Conservation (phyloP, 2,113 vertebrate genomes). For the Pseudopodoces humilis region DNA sequence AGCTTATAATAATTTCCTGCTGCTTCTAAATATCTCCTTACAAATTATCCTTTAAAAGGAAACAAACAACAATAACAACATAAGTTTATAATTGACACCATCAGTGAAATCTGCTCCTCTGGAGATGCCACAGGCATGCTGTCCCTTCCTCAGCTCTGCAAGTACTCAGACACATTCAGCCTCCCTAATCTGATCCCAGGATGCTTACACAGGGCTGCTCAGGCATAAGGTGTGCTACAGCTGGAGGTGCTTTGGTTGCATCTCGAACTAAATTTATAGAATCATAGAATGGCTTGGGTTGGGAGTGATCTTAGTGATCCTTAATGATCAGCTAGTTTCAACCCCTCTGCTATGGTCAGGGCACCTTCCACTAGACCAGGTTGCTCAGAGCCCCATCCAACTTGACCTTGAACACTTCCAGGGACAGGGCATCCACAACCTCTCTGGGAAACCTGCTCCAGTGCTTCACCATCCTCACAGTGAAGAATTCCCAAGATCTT, state of each 20-base stretch:
- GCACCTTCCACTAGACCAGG: background rate
- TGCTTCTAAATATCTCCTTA: background rate
- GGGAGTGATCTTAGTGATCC: background rate
- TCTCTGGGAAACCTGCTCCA: background rate
- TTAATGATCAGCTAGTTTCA: background rate
- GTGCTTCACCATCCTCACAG: background rate
- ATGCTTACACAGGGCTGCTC: background rate
- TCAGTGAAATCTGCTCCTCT: background rate
- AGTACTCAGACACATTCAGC: background rate
- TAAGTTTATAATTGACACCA: background rate
- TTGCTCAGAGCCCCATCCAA: background rate
- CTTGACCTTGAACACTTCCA: background rate
- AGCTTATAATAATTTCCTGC: background rate
- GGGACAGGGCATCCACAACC: background rate
- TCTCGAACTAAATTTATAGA: background rate
- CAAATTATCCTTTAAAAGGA: background rate
- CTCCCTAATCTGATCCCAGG: accelerated
- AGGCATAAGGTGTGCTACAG: accelerated
- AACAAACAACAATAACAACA: background rate
- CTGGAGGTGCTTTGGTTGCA: background rate
- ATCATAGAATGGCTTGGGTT: background rate
- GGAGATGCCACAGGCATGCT: background rate
- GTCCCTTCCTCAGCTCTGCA: background rate
- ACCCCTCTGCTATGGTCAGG: too few relatives aligned
- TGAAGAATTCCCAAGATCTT: background rate